Conservation (phyloP, 2,113 vertebrate genomes). For the Holacanthus passer region DNA sequence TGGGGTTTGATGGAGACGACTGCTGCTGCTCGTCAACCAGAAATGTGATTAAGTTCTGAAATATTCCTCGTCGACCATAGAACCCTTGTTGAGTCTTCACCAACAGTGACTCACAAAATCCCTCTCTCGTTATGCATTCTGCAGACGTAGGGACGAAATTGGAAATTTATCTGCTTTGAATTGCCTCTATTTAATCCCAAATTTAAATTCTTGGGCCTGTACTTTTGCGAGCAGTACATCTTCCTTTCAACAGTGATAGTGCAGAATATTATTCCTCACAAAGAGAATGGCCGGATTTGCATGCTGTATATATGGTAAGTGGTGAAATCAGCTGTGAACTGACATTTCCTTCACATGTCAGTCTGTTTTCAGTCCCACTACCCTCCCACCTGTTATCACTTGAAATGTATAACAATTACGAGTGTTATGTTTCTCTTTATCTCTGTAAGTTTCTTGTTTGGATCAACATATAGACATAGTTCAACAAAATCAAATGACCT, state of each 20-base stretch:
- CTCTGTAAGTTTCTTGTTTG: background rate
- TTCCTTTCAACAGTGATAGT: constrained; percentile 12
- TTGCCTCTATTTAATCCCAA: constrained; percentile 34
- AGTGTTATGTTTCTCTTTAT: background rate
- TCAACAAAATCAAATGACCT: too few species aligned
- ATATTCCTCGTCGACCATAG: constrained; percentile 41
- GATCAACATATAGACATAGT: background rate
- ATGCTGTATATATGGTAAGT: constrained; percentile 1
- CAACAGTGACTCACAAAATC: constrained; percentile 31
- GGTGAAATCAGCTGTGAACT: constrained; percentile 16
- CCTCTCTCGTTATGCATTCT: background rate
- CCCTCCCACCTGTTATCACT: background rate
- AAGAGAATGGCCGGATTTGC: constrained; percentile 3
- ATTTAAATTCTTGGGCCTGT: constrained; percentile 10
- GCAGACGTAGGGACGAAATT: constrained; percentile 1
- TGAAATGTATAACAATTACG: background rate
- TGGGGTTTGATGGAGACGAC: constrained; percentile 27
- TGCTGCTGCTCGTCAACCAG: constrained; percentile 50
- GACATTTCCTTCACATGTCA: constrained; percentile 14
- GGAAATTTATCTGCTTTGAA: constrained; percentile 35
- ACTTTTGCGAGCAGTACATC: background rate
- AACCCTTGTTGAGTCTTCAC: constrained; percentile 19
- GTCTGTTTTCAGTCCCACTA: constrained; percentile 11
- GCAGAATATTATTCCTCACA: constrained; percentile 11
- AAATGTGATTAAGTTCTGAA: constrained; percentile 56